Conservation (phyloP, 1,140 invertebrate species). For the Mamestra configurata region DNA sequence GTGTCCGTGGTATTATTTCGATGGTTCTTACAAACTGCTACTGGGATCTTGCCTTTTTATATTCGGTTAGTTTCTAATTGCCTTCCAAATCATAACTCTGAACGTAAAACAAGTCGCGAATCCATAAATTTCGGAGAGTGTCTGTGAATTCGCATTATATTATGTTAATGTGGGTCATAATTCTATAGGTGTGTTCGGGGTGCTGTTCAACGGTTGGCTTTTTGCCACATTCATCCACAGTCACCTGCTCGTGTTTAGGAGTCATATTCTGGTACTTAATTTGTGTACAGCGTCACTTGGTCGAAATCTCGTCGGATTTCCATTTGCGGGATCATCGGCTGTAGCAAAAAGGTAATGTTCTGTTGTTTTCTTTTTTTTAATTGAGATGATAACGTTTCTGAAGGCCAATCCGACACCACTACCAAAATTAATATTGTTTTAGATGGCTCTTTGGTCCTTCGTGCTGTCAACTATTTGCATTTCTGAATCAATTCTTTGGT, state of each 20-base stretch:
- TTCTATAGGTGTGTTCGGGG: conserved; percentile 84
- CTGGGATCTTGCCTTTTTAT: conserved; percentile 85
- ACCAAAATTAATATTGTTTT: conserved; percentile 58
- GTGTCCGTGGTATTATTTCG: conserved; percentile 87
- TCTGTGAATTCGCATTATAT: conserved; percentile 32
- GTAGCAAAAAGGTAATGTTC: conserved; percentile 81
- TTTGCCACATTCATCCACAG: conserved; percentile 87
- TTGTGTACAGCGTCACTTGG: conserved; percentile 85
- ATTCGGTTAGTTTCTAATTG: conserved; percentile 79
- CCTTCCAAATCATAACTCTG: not conserved
- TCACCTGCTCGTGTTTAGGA: conserved; percentile 85
- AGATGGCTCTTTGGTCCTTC: conserved; percentile 87
- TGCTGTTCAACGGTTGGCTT: conserved; percentile 87
- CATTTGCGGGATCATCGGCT: conserved; percentile 87
- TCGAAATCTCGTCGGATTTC: conserved; percentile 85
- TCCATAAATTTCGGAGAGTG: conserved; percentile 35
- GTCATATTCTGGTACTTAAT: conserved; percentile 86
- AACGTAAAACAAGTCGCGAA: not conserved
- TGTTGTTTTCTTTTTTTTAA: not conserved
- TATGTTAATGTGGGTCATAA: conserved; percentile 51
- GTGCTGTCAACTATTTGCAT: conserved; percentile 87
- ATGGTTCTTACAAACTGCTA: conserved; percentile 86
- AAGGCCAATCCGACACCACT: not conserved
- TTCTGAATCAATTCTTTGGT: conserved; percentile 87
- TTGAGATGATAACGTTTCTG: not conserved